Evolutionary conservation across 2,888 invertebrate genomes (phyloP).

Genomic region (Xylota segnis): DNA sequence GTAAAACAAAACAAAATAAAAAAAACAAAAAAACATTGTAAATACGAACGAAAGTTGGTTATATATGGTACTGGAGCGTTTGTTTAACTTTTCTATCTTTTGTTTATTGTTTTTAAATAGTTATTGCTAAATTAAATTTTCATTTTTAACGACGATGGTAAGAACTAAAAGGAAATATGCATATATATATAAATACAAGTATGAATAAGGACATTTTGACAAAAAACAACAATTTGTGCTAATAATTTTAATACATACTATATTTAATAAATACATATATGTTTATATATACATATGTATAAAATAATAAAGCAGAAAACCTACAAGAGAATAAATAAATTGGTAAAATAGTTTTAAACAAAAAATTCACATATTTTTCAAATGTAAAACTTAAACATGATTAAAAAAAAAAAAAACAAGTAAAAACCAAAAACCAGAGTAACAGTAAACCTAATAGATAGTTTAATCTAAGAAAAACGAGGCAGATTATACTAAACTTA

Average conservation of each 20-base stretch:
- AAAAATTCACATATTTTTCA: slow-evolving; percentile 57
- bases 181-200: slow-evolving; percentile 32
- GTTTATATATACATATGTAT: slow-evolving; percentile 20
- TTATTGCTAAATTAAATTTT: slow-evolving; percentile 23
- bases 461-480: slow-evolving; percentile 49
- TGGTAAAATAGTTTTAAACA: slow-evolving; percentile 63
- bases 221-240: slow-evolving; percentile 42
- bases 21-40: no score
- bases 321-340: slow-evolving; percentile 12
- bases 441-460: slow-evolving; percentile 47
- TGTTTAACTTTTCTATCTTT: slow-evolving; percentile 7
- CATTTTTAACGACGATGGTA: background rate
- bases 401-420: no score
- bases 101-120: slow-evolving; percentile 10
- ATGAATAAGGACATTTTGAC: slow-evolving; percentile 40
- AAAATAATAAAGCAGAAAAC: slow-evolving; percentile 1
- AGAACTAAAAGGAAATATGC: slow-evolving; percentile 17
- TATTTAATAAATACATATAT: slow-evolving; percentile 19
- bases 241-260: slow-evolving; percentile 62
- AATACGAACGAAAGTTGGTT: slow-evolving; percentile 54
- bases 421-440: no score
- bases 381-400: slow-evolving; percentile 28
- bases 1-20: no score
- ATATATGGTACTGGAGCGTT: slow-evolving; percentile 60
- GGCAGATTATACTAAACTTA: slow-evolving; percentile 46